Base-by-base conservation (phyloP, 2,888 invertebrate genomes). In the Ophonus ardosiacus region DNA sequence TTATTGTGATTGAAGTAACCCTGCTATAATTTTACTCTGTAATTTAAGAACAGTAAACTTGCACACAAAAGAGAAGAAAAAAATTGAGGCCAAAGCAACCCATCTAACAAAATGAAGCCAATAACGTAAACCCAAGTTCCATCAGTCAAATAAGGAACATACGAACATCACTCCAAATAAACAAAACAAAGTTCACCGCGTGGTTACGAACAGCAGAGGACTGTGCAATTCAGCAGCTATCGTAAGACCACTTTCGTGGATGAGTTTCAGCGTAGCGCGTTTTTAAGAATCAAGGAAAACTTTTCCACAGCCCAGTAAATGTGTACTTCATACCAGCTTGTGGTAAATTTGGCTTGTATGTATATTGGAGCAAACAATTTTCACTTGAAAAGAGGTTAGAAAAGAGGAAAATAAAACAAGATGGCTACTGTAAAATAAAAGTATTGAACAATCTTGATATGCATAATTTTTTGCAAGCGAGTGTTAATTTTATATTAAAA, bases 101-200 rank as follows among this genome's bases (percentile, higher is more conserved):
- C 68, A 74, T 74, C 71, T 13, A 74, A 74, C 71, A 74, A 74
- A 71, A 74, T 74, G 71, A 74, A 74, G 71, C 71, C 71, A 74
- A 74, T 74, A 74, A 74, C 71, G 68, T 71, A 71, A 71, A 71
- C 15, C 38, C 71, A 74, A 40, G 71, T 74, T 74, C 71, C 43
- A 74, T 74, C 71, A 74, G 71, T 74, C 71, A 74, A 74, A 74
- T 18, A 74, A 74, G 43, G n/a, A 74, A 74, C 71, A 74, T 10
- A 74, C 40, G 38, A 68, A 24, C 31, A 68, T 68, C 31, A 68
- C 68, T 68, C 24, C 81, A 82, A 57, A 82, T 82, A 82, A 82
- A 82, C 82, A 82, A 81, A 65, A 82, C 82, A 65, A 82, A 82
- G 71, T 68, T 82, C 79, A 59, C 38, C 21, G 40, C 68, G 51